phyloP scores from a whole-genome alignment of 1,140 invertebrate genomes.

The Frieseomelitta varia region DNA sequence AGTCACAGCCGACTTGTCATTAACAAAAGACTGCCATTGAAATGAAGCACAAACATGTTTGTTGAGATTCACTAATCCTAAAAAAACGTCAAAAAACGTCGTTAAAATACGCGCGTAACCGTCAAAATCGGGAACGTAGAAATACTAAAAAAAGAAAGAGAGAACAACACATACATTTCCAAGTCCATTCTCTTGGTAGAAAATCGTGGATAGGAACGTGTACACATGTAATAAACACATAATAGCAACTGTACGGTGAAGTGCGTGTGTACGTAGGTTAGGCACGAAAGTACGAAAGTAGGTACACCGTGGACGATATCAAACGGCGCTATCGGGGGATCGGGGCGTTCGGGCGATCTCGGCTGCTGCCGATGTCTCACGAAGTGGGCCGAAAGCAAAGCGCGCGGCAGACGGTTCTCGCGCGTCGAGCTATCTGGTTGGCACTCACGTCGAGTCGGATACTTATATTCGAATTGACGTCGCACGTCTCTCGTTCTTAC shows the following conservation, averaged over 20 bases:
- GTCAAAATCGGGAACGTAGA: neutral
- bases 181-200: neutral
- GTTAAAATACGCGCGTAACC: neutral
- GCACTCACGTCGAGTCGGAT: slow-evolving; percentile 59
- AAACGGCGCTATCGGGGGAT: slow-evolving; percentile 41
- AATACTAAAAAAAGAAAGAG: neutral
- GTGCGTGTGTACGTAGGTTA: slow-evolving; percentile 40
- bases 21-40: neutral
- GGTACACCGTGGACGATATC: slow-evolving; percentile 48
- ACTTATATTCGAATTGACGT: slow-evolving; percentile 48
- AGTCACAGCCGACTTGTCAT: neutral
- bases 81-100: no score
- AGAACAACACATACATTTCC: neutral
- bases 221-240: slow-evolving; percentile 25
- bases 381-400: slow-evolving; percentile 71
- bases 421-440: slow-evolving; percentile 74
- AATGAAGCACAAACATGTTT: neutral
- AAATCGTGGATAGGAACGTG: neutral
- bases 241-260: slow-evolving; percentile 12
- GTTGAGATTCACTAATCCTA: neutral
- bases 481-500: slow-evolving; percentile 21
- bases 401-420: slow-evolving; percentile 76
- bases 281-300: slow-evolving; percentile 64
- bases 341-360: slow-evolving; percentile 65
- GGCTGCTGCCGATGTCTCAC: slow-evolving; percentile 66